A percentile compares a stretch with the other conserved stretches of the same genome.
phyloP scores from a whole-genome alignment of 1,140 invertebrate species.

The Piezodorus guildinii region DNA sequence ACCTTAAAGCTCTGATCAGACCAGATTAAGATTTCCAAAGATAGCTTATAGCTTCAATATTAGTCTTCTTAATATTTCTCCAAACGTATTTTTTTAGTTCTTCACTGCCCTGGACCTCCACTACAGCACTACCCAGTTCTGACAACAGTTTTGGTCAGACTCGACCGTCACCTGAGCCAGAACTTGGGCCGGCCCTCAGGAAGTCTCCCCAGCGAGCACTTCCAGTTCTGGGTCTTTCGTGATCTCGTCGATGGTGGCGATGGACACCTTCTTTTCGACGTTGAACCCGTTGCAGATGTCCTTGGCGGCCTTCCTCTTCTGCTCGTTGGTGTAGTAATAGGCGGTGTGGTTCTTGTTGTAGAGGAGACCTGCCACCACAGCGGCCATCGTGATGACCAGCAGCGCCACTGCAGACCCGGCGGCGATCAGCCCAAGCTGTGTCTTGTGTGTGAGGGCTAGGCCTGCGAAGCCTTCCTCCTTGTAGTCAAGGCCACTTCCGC shows the following conservation, averaged over 20 bases:
- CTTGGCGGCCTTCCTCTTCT: slow-evolving; percentile 22
- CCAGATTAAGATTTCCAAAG: too few species aligned
- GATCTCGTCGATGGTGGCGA: slow-evolving; percentile 36
- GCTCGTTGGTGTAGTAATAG: slow-evolving; percentile 55
- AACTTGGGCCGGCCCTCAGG: slow-evolving; percentile 22
- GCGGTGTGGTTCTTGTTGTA: slow-evolving; percentile 50
- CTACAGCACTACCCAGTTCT: slow-evolving; percentile 25
- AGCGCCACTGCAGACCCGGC: slow-evolving; percentile 38
- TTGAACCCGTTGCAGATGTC: slow-evolving; percentile 25
- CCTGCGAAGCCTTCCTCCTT: slow-evolving; percentile 28
- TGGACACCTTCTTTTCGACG: slow-evolving; percentile 31
- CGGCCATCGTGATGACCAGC: slow-evolving; percentile 39
- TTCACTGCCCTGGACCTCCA: not conserved
- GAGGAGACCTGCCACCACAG: slow-evolving; percentile 39
- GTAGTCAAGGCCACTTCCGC: slow-evolving; percentile 32
- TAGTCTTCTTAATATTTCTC: too few species aligned
- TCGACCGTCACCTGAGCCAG: slow-evolving; percentile 20
- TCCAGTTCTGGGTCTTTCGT: slow-evolving; percentile 33
- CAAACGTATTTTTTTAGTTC: too few species aligned
- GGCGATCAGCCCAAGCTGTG: slow-evolving; percentile 45
- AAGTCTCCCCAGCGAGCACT: slow-evolving; percentile 26
- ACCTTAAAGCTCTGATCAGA: too few species aligned
- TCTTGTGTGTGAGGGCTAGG: slow-evolving; percentile 36
- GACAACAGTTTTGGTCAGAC: slow-evolving; percentile 23
- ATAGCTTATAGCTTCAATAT: too few species aligned